Base-by-base conservation (phyloP, 1,140 invertebrate genomes). In the Drosophila simulans region DNA sequence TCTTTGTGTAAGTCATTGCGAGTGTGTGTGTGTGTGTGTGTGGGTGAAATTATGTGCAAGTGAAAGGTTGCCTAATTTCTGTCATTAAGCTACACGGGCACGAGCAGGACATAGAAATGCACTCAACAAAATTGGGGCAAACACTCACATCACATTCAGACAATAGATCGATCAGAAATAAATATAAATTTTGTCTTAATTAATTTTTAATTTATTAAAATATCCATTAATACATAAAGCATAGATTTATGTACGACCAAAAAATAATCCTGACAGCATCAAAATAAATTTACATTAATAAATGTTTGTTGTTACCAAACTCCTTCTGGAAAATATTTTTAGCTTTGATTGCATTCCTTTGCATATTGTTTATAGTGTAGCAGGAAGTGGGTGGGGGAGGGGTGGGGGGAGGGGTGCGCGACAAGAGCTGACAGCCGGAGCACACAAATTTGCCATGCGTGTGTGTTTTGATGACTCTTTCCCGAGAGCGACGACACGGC, bases 11-110 rank as follows among this genome's bases (percentile, higher is more conserved):
- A 39, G 53, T 35, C 13, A 27, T 11, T 34, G 43, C 12, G 4
- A 42, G 53, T 39, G 20, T 17, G 17, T 2, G 20, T 2, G 20
- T 20, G 13, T 60, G 40, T 40, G 43, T 65, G 48, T 73, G 75
- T 76, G 76, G 70, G 76, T 76, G 70, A 84, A 84, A 84, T 72
- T 77, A 79, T 75, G 74, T 8, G 52, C 59, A 37, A 81, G 78
- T 81, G 78, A 81, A 81, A 81, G 78, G 78, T 81, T 81, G 72
- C 66, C 73, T 77, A 81, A 81, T 63, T 79, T 58, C 58, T 58
- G 70, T 69, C 63, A 77, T 77, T 77, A 56, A 69, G 43, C 52
- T 25, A 59, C 42, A 43, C 13, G 13, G 34, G 12, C 72, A 68
- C 40, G 42, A 54, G 31, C 72, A 68, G 54, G 25, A 76, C 27